Base-by-base conservation (phyloP, 1,140 invertebrate species). In the Alviniconcha marisindica region DNA sequence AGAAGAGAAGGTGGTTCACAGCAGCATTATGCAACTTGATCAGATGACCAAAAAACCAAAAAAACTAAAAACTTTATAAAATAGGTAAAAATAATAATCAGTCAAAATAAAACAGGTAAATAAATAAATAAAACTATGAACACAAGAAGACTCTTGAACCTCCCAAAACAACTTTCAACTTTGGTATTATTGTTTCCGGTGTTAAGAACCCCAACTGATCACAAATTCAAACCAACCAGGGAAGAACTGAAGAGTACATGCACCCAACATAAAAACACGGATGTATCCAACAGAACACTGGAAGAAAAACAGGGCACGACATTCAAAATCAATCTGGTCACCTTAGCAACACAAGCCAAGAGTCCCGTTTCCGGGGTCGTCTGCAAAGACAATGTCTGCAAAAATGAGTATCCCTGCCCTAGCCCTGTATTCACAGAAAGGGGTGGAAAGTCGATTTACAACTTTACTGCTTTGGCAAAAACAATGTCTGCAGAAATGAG, bases 281-380 rank as follows among this genome's bases (percentile, higher is more conserved):
- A 60, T 36, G 14, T 10, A 56, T 36, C 10, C 21, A 38, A 78
- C 12, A 33, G n/a, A 31, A 48, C 28, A 48, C 44, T 18, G 28
- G 42, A 77, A 18, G n/a, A 54, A 54, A 48, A n/a, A 31, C 15
- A 38, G 3, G 31, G 4, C 10, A 77, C 76, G 38, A 48, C 28
- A 56, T 24, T 78, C 28, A 38, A 31, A 21, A 54, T n/a, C 48
- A 42, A 63, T 24, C 21, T 28, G 24, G 36, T 80, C 78, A 80
- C 78, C 78, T 80, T 28, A 80, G 78, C 78, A 80, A 66, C 36
- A 66, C 60, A 66, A 80, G 78, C 78, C 78, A 80, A 38, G 78
- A 80, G 38, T 80, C 78, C 60, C 78, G 78, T 31, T 63, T 63
- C 38, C 78, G 54, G 56, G 60, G 78, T 44, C 40, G 33, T 31